Evolutionary conservation across 2,797 vertebrate genomes (phyloP).

Genomic region (Rhinichthys osculus): DNA sequence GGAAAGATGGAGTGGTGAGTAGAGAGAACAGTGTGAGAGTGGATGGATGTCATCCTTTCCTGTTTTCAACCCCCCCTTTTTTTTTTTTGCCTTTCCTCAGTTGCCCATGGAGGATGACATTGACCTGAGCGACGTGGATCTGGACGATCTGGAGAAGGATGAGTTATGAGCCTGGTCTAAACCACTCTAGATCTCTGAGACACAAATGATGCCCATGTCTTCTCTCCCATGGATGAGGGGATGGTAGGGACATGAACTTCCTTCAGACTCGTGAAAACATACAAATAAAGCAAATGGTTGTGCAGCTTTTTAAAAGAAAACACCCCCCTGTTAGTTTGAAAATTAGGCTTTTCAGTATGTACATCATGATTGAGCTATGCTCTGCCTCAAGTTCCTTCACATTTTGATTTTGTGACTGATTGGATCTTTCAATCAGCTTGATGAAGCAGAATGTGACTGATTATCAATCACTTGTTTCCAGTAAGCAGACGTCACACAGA

Average conservation of each 20-base stretch:
- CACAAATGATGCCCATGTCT: conserved; percentile 62
- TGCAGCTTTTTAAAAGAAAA: conserved; percentile 65
- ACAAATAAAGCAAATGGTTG: conserved; percentile 60
- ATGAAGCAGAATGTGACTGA: conserved; percentile 21
- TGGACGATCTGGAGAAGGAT: conserved; percentile 86
- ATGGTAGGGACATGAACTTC: conserved; percentile 71
- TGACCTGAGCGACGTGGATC: conserved; percentile 93
- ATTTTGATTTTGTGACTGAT: conserved; percentile 18
- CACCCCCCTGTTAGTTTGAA: conserved; percentile 48
- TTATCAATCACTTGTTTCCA: conserved; percentile 18
- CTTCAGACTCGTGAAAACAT: conserved; percentile 74
- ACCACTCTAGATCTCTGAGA: conserved; percentile 19
- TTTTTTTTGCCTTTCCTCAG: conserved; percentile 69
- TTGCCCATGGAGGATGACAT: conserved; percentile 94
- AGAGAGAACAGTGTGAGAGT: background rate
- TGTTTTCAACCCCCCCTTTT: background rate
- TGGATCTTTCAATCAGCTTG: conserved; percentile 28
- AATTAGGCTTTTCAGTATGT: conserved; percentile 41
- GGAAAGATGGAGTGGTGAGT: conserved; percentile 94
- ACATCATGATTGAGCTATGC: conserved; percentile 51
- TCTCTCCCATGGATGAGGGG: conserved; percentile 80
- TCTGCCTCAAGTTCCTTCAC: conserved; percentile 55
- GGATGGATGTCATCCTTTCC: background rate
- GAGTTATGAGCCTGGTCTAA: conserved; percentile 86
- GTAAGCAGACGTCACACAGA: conserved; percentile 13